Percentiles rank a stretch among this genome's conserved stretches.
phyloP scores from a whole-genome alignment of 2,113 vertebrate species.

The Penelope pileata region DNA sequence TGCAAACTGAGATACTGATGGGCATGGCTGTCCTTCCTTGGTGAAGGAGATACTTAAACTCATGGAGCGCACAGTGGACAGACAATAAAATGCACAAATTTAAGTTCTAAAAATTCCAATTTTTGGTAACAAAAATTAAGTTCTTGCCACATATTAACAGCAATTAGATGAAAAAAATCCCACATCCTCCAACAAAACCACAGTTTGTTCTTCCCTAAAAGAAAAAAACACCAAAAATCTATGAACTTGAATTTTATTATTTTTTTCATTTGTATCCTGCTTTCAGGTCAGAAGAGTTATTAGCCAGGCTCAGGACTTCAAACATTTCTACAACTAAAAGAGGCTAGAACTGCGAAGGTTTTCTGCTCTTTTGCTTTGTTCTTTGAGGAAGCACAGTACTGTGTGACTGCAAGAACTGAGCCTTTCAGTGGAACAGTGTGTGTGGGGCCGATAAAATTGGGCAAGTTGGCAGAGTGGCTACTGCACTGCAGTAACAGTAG shows the following conservation, averaged over 20 bases:
- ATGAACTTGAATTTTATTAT: too few relatives aligned
- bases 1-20: neutral
- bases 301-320: neutral
- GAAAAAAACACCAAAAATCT: neutral
- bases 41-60: neutral
- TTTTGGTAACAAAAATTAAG: neutral
- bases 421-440: neutral
- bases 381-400: neutral
- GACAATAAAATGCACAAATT: neutral
- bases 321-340: neutral
- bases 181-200: neutral
- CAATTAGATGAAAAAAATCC: neutral
- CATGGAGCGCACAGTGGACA: neutral
- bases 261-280: neutral
- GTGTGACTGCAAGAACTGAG: neutral
- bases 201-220: neutral
- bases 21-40: neutral
- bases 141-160: neutral
- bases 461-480: neutral
- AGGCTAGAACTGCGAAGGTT: neutral
- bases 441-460: neutral
- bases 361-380: neutral
- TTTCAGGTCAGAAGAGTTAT: neutral
- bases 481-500: neutral
- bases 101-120: neutral